Percentiles rank a stretch among this genome's conserved stretches.
These are phyloP conservation scores for Zophobas morio DNA, from an alignment of 1,140 invertebrate species.

Conservation along the genomic window DNA sequence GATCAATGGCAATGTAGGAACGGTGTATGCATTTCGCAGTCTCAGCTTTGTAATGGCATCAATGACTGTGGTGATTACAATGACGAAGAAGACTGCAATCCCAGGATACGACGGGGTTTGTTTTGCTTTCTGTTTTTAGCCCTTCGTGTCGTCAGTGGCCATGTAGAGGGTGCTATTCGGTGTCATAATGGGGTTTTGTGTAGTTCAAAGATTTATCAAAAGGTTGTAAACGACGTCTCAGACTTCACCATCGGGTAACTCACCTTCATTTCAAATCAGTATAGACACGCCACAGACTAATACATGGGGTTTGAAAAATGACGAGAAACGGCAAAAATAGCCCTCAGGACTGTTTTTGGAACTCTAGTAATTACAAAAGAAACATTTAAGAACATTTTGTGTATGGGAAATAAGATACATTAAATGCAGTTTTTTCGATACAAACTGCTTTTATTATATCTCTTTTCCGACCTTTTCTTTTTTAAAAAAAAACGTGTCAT, in stretches of 20 bases:
- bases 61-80: slow-evolving; percentile 80
- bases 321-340: no score
- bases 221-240: background rate
- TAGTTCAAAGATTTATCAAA: slow-evolving; percentile 19
- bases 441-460: no score
- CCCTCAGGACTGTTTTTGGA: no score
- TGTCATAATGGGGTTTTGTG: slow-evolving; percentile 20
- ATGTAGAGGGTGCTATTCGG: slow-evolving; percentile 47
- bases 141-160: slow-evolving; percentile 45
- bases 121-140: slow-evolving; percentile 54
- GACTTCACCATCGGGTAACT: background rate
- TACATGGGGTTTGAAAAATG: no score
- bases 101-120: slow-evolving; percentile 65
- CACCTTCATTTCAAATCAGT: background rate
- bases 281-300: no score
- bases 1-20: slow-evolving; percentile 75
- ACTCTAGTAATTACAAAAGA: no score
- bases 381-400: no score
- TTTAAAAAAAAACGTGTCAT: no score
- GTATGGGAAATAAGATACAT: no score
- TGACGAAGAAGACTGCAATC: slow-evolving; percentile 79
- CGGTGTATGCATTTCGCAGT: slow-evolving; percentile 74
- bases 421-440: no score
- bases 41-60: slow-evolving; percentile 78
- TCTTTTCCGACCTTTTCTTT: no score